A percentile compares a stretch with the other conserved stretches of the same genome.
Evolutionary conservation across 2,113 vertebrate species (phyloP).

Genomic region (Galemys pyrenaicus): DNA sequence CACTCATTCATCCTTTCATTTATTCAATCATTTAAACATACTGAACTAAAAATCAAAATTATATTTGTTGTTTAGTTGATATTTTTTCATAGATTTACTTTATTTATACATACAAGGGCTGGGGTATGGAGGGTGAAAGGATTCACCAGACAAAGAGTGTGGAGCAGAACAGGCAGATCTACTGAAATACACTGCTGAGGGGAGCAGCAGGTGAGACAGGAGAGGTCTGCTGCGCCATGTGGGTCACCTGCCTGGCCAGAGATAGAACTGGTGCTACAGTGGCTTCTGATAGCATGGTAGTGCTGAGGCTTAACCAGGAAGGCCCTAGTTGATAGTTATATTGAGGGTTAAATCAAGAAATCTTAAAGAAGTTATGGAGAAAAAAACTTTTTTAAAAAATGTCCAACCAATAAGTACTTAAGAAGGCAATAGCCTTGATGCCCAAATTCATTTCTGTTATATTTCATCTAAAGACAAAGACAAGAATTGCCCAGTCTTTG

Average conservation of each 20-base stretch:
- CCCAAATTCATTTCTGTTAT: not conserved
- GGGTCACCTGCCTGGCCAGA: too few species aligned
- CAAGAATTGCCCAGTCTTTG: not conserved
- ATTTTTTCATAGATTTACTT: too few species aligned
- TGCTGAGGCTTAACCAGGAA: too few species aligned
- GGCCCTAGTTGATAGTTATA: not conserved
- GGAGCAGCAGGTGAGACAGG: too few species aligned
- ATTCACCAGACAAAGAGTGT: too few species aligned
- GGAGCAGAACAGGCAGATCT: too few species aligned
- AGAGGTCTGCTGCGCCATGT: too few species aligned
- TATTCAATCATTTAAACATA: slow-evolving; percentile 31
- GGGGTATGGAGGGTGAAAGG: too few species aligned
- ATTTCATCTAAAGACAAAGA: slow-evolving; percentile 17
- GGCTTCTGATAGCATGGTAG: too few species aligned
- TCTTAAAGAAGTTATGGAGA: not conserved
- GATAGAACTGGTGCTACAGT: too few species aligned
- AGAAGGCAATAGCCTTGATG: not conserved
- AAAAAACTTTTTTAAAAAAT: not conserved
- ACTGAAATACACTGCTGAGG: too few species aligned
- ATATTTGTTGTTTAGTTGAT: not conserved
- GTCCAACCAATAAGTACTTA: not conserved
- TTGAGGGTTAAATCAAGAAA: not conserved
- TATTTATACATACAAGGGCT: too few species aligned
- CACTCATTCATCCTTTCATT: not conserved
- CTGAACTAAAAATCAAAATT: not conserved